Evolutionary conservation across 2,888 invertebrate species (phyloP).

Genomic region (Eilema griseolum): DNA sequence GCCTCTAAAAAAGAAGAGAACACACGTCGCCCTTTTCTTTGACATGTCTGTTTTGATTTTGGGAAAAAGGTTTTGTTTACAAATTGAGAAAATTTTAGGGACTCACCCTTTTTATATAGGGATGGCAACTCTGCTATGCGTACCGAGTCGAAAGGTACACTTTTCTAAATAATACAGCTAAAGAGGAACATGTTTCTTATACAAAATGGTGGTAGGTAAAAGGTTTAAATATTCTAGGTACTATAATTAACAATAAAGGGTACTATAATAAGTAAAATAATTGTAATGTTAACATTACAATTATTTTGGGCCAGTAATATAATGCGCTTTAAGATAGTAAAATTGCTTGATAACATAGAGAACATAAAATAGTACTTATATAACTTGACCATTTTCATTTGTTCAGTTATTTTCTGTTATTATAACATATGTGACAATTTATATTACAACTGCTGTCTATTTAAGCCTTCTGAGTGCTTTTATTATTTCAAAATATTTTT

Average conservation of each 20-base stretch:
- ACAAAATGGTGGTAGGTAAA: neutral
- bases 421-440: neutral
- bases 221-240: neutral
- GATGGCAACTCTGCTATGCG: neutral
- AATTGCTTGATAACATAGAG: neutral
- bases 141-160: conserved; percentile 10
- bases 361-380: neutral
- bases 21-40: conserved; percentile 16
- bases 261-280: too few relatives aligned
- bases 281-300: neutral
- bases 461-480: neutral
- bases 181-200: neutral
- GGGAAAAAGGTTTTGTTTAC: conserved; percentile 29
- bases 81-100: conserved; percentile 19
- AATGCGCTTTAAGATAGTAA: neutral
- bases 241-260: too few relatives aligned
- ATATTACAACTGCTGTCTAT: neutral
- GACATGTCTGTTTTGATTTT: conserved; percentile 25
- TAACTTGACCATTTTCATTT: neutral
- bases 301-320: too few relatives aligned
- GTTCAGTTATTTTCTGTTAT: neutral
- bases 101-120: conserved; percentile 15
- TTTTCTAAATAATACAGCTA: conserved; percentile 6
- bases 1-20: neutral
- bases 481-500: neutral